Evolutionary conservation across 2,888 invertebrate genomes (phyloP).

Genomic region (Girardia tigrina): DNA sequence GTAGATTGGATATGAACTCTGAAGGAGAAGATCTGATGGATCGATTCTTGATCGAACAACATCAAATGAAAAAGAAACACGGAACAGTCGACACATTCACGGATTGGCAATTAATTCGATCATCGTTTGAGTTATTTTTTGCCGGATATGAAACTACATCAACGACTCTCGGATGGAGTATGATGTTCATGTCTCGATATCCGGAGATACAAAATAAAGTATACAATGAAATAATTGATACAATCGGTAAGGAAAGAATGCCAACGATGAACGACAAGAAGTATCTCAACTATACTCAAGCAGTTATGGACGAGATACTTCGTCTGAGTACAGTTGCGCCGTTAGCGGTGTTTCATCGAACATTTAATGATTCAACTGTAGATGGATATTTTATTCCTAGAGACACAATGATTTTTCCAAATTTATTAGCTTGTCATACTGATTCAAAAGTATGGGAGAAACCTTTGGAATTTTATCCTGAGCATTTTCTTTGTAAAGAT

Average conservation of each 20-base stretch:
- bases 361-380: conserved; percentile 40
- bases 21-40: conserved; percentile 37
- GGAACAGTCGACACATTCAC: background rate
- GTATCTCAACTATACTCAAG: conserved; percentile 40
- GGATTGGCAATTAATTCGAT: conserved; percentile 10
- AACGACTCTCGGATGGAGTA: conserved; percentile 69
- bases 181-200: conserved; percentile 66
- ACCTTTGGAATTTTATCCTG: conserved; percentile 14
- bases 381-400: conserved; percentile 42
- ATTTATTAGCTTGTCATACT: conserved; percentile 39
- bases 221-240: conserved; percentile 47
- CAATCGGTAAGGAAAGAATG: conserved; percentile 43
- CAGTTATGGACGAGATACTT: conserved; percentile 41
- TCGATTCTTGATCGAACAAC: conserved; percentile 35
- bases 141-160: conserved; percentile 59
- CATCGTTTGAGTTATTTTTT: conserved; percentile 39
- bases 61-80: background rate
- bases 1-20: background rate
- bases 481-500: conserved; percentile 7
- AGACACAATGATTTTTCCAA: conserved; percentile 39
- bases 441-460: conserved; percentile 39
- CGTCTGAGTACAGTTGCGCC: conserved; percentile 41
- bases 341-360: conserved; percentile 38
- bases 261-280: conserved; percentile 39
- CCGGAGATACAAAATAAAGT: conserved; percentile 60